Evolutionary conservation across 2,113 vertebrate species (phyloP).

Genomic region (Bufo bufo): DNA sequence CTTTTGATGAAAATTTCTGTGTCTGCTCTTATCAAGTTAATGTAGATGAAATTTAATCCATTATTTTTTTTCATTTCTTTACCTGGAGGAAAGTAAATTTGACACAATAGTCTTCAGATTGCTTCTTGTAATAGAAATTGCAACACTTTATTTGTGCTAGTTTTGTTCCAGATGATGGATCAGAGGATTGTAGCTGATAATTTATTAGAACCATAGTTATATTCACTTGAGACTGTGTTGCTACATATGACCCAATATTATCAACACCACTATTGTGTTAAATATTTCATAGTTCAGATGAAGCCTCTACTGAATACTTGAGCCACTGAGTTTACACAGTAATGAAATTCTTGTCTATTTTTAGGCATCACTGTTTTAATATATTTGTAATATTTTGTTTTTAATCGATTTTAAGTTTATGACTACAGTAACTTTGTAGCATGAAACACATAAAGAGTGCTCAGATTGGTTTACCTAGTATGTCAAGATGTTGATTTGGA

Average conservation of each 20-base stretch:
- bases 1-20: conserved; percentile 36
- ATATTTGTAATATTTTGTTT: neutral
- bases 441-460: neutral
- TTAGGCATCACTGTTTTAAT: neutral
- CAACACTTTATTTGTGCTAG: conserved; percentile 21
- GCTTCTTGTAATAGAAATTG: conserved; percentile 23
- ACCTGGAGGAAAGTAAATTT: neutral
- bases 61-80: conserved; percentile 22
- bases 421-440: no score
- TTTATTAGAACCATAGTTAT: conserved; percentile 32
- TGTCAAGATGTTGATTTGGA: neutral
- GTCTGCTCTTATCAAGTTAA: conserved; percentile 18
- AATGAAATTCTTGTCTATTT: neutral
- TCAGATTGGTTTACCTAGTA: neutral
- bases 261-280: neutral
- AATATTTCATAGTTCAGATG: neutral
- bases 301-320: neutral
- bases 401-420: no score
- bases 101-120: conserved; percentile 29
- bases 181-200: conserved; percentile 17
- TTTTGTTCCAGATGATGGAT: conserved; percentile 39
- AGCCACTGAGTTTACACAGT: neutral
- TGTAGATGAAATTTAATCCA: conserved; percentile 23
- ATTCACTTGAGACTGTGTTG: conserved; percentile 32
- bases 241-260: conserved; percentile 15